Evolutionary conservation across 2,797 vertebrate genomes (phyloP), one percentile per base, ranked within the genome.

Genomic region (Craterocephalus amniculus): DNA sequence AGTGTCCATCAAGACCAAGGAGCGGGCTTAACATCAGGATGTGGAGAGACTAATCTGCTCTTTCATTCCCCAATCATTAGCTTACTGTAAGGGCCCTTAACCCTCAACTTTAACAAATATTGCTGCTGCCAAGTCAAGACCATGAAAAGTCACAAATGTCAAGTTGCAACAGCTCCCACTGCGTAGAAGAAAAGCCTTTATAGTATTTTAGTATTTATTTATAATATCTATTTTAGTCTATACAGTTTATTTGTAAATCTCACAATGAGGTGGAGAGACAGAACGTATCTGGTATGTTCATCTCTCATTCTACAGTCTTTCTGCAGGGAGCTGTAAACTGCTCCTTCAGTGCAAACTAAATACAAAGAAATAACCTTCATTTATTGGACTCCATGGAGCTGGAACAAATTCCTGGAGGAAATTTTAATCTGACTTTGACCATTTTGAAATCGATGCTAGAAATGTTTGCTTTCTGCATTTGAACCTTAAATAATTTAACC

Each of bases 171-270:
- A 27, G 24, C 24, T 26, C 13, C 2, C 49, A 51, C 12, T 27
- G n/a, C n/a, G 4, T 22, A 38, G 8, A 31, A 20, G 22, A 55
- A 43, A 29, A 11, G 14, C 10, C 26, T 43, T 67, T 24, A n/a
- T 18, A 58, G 22, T 24, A 9, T 22, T n/a, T n/a, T n/a, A n/a
- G n/a, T n/a, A n/a, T n/a, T n/a, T n/a, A n/a, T n/a, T n/a, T n/a
- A n/a, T n/a, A n/a, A n/a, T n/a, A n/a, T n/a, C n/a, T n/a, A n/a
- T n/a, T n/a, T n/a, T n/a, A n/a, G n/a, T n/a, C n/a, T n/a, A n/a
- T n/a, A n/a, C n/a, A n/a, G 24, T 18, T 67, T 18, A 58, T 58
- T 31, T 26, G 24, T n/a, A 57, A 67, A 57, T 34, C 38, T 40
- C 24, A 18, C 20, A 1, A 32, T 34, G 26, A 27, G 5, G 12